Evolutionary conservation across 1,140 invertebrate genomes (phyloP).

Genomic region (Melipona quadrifasciata): DNA sequence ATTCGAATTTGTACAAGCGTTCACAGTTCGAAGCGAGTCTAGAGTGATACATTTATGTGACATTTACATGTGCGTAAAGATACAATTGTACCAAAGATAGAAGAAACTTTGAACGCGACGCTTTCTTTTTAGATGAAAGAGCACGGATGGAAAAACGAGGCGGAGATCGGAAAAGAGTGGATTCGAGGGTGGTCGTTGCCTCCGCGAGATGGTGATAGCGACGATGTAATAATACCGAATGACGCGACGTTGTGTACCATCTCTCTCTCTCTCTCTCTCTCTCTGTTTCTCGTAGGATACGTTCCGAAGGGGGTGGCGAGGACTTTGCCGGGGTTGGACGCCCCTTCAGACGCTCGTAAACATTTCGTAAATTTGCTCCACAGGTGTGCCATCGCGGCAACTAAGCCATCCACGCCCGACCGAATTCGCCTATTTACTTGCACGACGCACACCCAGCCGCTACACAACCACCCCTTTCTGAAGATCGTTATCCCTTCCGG

Average conservation of each 20-base stretch:
- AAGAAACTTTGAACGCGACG: background rate
- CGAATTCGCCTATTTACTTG: constrained; percentile 78
- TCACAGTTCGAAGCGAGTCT: too few species aligned
- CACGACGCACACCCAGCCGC: constrained; percentile 51
- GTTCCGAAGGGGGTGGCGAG: constrained; percentile 52
- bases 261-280: background rate
- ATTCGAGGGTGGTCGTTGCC: constrained; percentile 54
- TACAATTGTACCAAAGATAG: background rate
- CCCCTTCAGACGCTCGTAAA: constrained; percentile 80
- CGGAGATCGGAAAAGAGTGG: constrained; percentile 30
- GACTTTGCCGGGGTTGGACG: constrained; percentile 64
- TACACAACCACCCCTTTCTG: constrained; percentile 42
- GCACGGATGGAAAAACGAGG: constrained; percentile 30
- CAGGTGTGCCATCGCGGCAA: constrained; percentile 81
- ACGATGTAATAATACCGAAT: constrained; percentile 77
- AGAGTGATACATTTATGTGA: background rate
- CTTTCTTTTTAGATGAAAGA: background rate
- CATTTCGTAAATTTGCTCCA: constrained; percentile 83
- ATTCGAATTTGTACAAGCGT: too few species aligned
- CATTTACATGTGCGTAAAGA: background rate
- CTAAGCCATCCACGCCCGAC: constrained; percentile 76
- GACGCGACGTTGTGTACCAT: constrained; percentile 73
- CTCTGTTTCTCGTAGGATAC: constrained; percentile 59
- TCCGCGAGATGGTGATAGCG: constrained; percentile 71
- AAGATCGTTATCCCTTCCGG: constrained; percentile 39